Evolutionary conservation across 2,888 invertebrate species (phyloP), one percentile per base, ranked within the genome.

Genomic region (Eristalis pertinax): DNA sequence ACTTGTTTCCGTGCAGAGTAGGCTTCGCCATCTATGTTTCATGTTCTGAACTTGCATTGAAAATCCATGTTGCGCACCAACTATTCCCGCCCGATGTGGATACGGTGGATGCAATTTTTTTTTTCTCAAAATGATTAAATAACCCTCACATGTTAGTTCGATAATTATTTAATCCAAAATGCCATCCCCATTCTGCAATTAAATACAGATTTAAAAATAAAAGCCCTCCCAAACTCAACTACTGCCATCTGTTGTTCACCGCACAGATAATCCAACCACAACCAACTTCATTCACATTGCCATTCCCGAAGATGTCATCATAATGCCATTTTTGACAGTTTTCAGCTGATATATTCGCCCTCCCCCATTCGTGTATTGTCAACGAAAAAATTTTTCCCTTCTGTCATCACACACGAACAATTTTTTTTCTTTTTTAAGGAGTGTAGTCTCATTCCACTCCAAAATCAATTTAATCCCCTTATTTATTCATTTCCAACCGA

Each of bases 301-400:
- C 38, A 38, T 35, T n/a, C 22, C 0, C 10, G 11, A 1, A 58
- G 72, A 29, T 73, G 76, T 43, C 84, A 84, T 38, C 56, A 41
- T 43, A 67, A 77, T 35, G 85, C 78, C 77, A 78, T 8, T n/a
- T 70, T 78, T 86, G 85, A 82, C 78, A 78, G 35, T 35, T 82
- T 78, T 75, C 86, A 86, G 86, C 86, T 86, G 86, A 74, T 86
- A 81, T 77, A 64, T 73, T 77, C 43, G 50, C 67, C 82, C 86
- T 67, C 78, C 86, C 76, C 78, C 15, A 75, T 26, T 60, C 56
- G 41, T 32, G 60, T 73, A 50, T 67, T 82, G 86, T 86, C 82
- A 86, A 74, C 38, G 73, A 72, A 63, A 68, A 81, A 86, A 78
- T 35, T 78, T 74, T 86, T 63, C 63, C 69, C 77, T 82, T 50